phyloP scores from a whole-genome alignment of 2,888 invertebrate species.

The Trileptium ribeirensis region DNA sequence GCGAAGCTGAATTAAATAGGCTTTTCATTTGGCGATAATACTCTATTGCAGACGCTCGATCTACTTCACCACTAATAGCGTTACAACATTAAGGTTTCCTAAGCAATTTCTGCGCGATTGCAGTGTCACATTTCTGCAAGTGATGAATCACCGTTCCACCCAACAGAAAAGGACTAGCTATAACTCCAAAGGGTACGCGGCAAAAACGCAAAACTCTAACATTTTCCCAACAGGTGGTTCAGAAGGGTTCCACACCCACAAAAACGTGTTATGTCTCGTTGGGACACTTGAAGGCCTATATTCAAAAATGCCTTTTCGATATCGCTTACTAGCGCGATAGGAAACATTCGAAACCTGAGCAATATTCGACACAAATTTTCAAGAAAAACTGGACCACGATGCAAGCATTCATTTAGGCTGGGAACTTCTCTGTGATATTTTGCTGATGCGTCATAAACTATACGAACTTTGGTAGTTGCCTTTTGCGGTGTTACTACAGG shows the following conservation, averaged over 20 bases:
- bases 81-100: constrained; percentile 35
- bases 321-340: constrained; percentile 26
- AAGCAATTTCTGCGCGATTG: too few species aligned
- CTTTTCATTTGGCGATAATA: constrained; percentile 25
- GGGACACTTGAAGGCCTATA: constrained; percentile 24
- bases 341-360: constrained; percentile 29
- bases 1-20: constrained; percentile 17
- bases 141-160: constrained; percentile 15
- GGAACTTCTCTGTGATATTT: constrained; percentile 17
- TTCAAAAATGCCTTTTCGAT: constrained; percentile 27
- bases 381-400: constrained; percentile 29
- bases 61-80: neutral
- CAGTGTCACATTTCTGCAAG: too few species aligned
- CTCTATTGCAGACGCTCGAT: constrained; percentile 15
- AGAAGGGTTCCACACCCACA: constrained; percentile 21
- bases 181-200: neutral
- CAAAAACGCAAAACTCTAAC: neutral
- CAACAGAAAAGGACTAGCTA: constrained; percentile 23
- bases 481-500: constrained; percentile 27
- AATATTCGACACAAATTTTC: constrained; percentile 27
- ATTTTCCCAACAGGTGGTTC: neutral
- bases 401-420: constrained; percentile 33
- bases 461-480: constrained; percentile 34
- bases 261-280: constrained; percentile 30
- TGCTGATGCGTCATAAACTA: constrained; percentile 39